These are phyloP conservation scores for Pandemis cinnamomeana DNA, from an alignment of 2,888 invertebrate genomes.

Conservation along the genomic window DNA sequence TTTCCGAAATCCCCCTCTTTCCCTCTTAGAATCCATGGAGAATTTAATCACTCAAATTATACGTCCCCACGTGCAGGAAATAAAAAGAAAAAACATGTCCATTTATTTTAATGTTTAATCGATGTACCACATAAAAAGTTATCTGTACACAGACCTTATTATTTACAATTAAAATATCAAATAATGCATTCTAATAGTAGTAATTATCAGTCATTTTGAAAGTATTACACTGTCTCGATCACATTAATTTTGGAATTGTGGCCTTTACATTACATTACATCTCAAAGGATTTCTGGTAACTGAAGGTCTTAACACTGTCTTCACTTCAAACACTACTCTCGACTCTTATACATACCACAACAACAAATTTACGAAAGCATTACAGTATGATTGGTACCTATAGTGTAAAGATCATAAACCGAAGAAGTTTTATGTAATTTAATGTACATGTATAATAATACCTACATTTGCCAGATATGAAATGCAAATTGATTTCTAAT, in stretches of 20 bases:
- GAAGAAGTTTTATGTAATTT: not conserved
- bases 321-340: no score
- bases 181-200: constrained; percentile 56
- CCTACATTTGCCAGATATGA: not conserved
- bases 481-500: not conserved
- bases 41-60: constrained; percentile 16
- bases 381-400: no score
- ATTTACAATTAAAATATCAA: constrained; percentile 32
- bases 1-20: constrained; percentile 13
- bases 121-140: constrained; percentile 76
- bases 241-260: constrained; percentile 10
- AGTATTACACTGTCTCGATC: constrained; percentile 22
- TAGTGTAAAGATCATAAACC: not conserved
- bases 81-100: constrained; percentile 22
- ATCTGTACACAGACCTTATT: constrained; percentile 64
- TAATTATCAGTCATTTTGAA: constrained; percentile 63
- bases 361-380: no score
- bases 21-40: not conserved
- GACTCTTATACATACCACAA: no score
- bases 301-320: no score
- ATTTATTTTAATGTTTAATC: constrained; percentile 72
- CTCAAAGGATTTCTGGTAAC: no score
- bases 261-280: not conserved
- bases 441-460: no score
- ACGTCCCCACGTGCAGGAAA: not conserved